Percentiles rank a stretch among this genome's conserved stretches.
Evolutionary conservation across 2,113 vertebrate species (phyloP).

Genomic region (Syngnathus typhle): DNA sequence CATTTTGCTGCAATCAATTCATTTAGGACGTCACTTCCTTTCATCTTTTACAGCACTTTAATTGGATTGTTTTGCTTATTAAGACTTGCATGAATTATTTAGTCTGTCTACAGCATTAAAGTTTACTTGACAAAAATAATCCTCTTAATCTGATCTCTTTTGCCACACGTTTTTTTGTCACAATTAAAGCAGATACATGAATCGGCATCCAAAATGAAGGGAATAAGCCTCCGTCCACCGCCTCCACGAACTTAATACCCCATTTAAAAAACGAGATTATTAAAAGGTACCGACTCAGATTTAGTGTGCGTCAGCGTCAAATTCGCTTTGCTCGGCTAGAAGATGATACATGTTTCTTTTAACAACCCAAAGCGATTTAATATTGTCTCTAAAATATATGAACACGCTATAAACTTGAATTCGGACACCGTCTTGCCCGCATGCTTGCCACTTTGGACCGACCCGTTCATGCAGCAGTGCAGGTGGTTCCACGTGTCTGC

Average conservation of each 20-base stretch:
- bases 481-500: conserved; percentile 33
- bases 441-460: too few species aligned
- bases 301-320: conserved; percentile 10
- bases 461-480: conserved; percentile 18
- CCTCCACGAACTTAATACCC: conserved; percentile 25
- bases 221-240: conserved; percentile 2
- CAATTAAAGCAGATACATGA: not conserved
- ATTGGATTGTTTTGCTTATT: not conserved
- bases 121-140: not conserved
- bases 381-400: not conserved
- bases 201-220: not conserved
- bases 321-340: conserved; percentile 12
- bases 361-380: not conserved
- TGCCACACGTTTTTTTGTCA: not conserved
- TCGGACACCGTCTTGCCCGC: too few species aligned
- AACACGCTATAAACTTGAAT: not conserved
- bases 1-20: not conserved
- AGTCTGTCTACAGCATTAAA: not conserved
- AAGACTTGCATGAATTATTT: not conserved
- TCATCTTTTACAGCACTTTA: not conserved
- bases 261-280: conserved; percentile 23
- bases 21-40: not conserved
- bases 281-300: conserved; percentile 4
- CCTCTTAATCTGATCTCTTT: not conserved
- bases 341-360: conserved; percentile 6